Evolutionary conservation across 1,140 invertebrate species (phyloP), one percentile per base, ranked within the genome.

Genomic region (Cydia pomonella): DNA sequence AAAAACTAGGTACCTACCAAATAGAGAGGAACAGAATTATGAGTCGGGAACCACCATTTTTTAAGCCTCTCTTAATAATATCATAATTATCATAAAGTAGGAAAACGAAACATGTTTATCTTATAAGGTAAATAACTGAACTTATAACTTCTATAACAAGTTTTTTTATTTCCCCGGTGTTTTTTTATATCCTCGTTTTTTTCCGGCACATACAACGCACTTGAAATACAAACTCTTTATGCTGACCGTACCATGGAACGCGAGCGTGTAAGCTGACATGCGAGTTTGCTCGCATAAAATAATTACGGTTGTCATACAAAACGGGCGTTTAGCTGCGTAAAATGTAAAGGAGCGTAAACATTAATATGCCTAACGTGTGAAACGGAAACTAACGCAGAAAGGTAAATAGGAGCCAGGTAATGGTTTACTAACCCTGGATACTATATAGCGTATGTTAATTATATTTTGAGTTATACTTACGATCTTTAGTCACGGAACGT

Each of bases 241-340:
- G 47, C 47, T 50, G 47, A 50, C 47, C 3, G 53, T 59, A 21
- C 9, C 63, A n/a, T 18, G 29, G 9, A 69, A 69, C 27, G 64
- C 16, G 16, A 18, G 18, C 64, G 64, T 59, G 29, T 33, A 69
- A 69, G 64, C 64, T 69, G 29, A 69, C 64, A 69, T 21, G 64
- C 59, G 18, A 74, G 69, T 47, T 72, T 75, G 69, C 74, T 72
- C 69, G 21, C 50, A 62, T 73, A 74, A 64, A 73, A 74, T 74
- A 74, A 74, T 78, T 71, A 75, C 18, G 44, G 75, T 69, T 74
- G 29, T 41, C 64, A 69, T 41, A 69, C 33, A 69, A 33, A 69
- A 21, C 29, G 29, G 64, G 64, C 64, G 29, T 69, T 69, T 38
- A 69, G 63, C 63, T 66, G 25, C 29, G 64, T 69, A 38, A 69